phyloP scores from a whole-genome alignment of 2,113 vertebrate genomes.

The Melospiza georgiana region DNA sequence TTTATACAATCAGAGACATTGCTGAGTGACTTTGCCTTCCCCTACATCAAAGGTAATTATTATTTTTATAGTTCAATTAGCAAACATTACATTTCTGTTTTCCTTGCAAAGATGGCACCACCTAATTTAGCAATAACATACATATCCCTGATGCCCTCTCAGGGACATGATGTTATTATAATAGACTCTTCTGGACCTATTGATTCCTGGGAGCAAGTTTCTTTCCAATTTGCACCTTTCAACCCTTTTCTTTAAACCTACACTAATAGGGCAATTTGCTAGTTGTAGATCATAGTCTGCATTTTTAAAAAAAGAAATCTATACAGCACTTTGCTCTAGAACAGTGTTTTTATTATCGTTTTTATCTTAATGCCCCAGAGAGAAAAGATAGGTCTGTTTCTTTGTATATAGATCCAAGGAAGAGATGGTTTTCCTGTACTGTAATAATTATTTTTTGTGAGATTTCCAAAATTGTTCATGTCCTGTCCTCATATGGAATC shows the following conservation, averaged over 20 bases:
- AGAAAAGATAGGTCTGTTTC: neutral
- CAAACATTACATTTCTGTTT: constrained; percentile 73
- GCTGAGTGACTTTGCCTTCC: constrained; percentile 64
- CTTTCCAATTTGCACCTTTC: constrained; percentile 37
- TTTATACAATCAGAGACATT: constrained; percentile 67
- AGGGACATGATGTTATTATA: constrained; percentile 56
- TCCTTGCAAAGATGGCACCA: constrained; percentile 51
- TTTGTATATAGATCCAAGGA: neutral
- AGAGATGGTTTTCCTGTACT: neutral
- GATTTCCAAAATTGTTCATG: neutral
- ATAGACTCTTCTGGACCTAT: constrained; percentile 60
- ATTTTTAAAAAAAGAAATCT: constrained; percentile 12
- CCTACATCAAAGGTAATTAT: constrained; percentile 76
- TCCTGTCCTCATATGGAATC: neutral
- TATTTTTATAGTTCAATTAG: constrained; percentile 80
- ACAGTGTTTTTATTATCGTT: neutral
- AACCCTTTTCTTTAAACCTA: constrained; percentile 31
- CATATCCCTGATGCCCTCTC: constrained; percentile 49
- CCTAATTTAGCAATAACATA: constrained; percentile 65
- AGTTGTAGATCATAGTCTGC: neutral
- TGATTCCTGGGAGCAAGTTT: constrained; percentile 49
- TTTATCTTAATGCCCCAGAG: neutral
- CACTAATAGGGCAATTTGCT: constrained; percentile 18
- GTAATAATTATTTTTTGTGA: neutral
- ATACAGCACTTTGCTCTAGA: neutral